These are phyloP conservation scores for Brachynemurus nebulosus DNA, from an alignment of 2,888 invertebrate species.

Conservation along the genomic window DNA sequence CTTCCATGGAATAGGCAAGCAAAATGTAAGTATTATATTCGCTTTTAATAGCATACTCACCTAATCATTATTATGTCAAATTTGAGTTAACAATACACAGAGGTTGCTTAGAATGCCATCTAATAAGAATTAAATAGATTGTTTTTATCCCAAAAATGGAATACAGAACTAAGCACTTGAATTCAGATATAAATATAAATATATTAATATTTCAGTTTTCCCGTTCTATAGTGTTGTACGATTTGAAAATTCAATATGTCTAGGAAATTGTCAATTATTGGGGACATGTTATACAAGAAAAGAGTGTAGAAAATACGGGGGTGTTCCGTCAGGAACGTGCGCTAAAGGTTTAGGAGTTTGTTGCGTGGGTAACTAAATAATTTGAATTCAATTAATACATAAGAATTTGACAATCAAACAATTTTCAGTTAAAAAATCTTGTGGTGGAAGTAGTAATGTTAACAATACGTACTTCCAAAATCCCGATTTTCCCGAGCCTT, in stretches of 20 bases:
- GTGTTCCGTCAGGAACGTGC: constrained; percentile 58
- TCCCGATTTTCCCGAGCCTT: constrained; percentile 57
- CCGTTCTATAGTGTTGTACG: constrained; percentile 43
- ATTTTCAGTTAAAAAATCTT: constrained; percentile 54
- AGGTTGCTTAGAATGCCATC: no score
- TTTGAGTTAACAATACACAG: no score
- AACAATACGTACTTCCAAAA: constrained; percentile 80
- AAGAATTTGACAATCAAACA: no score
- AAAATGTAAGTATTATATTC: no score
- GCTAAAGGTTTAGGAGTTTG: constrained; percentile 62
- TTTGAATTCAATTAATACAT: constrained; percentile 4
- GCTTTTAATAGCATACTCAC: no score
- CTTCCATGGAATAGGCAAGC: no score
- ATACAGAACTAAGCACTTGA: no score
- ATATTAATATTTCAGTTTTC: constrained; percentile 7
- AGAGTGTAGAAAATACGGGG: constrained; percentile 57
- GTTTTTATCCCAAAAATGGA: no score
- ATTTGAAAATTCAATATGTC: constrained; percentile 57
- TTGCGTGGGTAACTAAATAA: constrained; percentile 55
- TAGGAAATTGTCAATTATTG: constrained; percentile 45
- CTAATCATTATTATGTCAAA: no score
- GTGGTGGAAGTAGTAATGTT: constrained; percentile 52
- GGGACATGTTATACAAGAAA: constrained; percentile 68
- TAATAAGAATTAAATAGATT: no score
- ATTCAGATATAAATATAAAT: no score